Conservation (phyloP, 2,797 vertebrate species). For the Liparis tanakae region DNA sequence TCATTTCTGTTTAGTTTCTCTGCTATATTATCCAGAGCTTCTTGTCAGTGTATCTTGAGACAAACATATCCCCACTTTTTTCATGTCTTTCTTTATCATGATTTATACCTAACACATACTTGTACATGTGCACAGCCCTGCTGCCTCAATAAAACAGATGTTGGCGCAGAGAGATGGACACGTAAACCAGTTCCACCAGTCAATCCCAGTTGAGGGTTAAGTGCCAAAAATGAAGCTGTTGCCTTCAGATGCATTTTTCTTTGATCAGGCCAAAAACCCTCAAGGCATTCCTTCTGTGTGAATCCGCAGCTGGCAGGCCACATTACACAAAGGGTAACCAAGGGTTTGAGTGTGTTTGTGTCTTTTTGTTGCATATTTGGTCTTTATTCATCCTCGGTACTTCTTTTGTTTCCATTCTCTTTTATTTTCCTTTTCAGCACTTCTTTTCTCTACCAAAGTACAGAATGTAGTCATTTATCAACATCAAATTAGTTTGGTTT, state of each 20-base stretch:
- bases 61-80: neutral
- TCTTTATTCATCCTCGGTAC: constrained; percentile 13
- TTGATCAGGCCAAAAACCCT: constrained; percentile 33
- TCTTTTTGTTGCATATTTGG: constrained; percentile 32
- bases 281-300: constrained; percentile 58
- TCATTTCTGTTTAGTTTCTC: constrained; percentile 45
- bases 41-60: constrained; percentile 34
- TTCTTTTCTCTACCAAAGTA: neutral
- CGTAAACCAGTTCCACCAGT: constrained; percentile 7
- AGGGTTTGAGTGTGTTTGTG: constrained; percentile 37
- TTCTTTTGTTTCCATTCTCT: constrained; percentile 27
- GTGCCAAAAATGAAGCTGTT: constrained; percentile 10
- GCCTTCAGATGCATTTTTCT: constrained; percentile 36
- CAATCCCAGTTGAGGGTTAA: constrained; percentile 8
- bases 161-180: constrained; percentile 15
- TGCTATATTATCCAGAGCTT: constrained; percentile 20
- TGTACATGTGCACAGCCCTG: neutral
- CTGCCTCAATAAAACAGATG: constrained; percentile 16
- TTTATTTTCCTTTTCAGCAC: neutral
- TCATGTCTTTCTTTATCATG: neutral
- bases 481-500: constrained; percentile 1
- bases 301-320: constrained; percentile 49
- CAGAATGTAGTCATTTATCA: neutral
- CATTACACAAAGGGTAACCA: constrained; percentile 47
- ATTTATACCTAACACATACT: neutral